These are phyloP conservation scores for Cataglyphis livida DNA, from an alignment of 2,888 invertebrate genomes.

Conservation along the genomic window DNA sequence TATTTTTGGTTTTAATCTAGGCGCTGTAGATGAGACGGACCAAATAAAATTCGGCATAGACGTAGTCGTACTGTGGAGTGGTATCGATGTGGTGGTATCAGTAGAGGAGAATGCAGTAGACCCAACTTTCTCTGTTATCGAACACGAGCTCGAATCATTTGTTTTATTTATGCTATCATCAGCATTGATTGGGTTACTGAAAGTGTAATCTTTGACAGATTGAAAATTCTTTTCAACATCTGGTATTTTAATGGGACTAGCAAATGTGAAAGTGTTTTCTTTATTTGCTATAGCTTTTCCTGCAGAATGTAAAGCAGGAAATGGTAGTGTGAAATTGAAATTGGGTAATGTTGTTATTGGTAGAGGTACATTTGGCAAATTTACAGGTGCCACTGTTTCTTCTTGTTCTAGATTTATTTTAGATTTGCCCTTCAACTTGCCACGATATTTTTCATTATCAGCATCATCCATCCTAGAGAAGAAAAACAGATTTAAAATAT, in stretches of 20 bases:
- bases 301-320: constrained; percentile 75
- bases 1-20: constrained; percentile 78
- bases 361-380: constrained; percentile 87
- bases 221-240: constrained; percentile 84
- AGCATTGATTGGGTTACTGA: constrained; percentile 87
- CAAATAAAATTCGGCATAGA: constrained; percentile 81
- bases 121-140: constrained; percentile 66
- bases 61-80: constrained; percentile 16
- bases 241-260: constrained; percentile 86
- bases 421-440: constrained; percentile 85
- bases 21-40: constrained; percentile 78
- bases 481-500: constrained; percentile 12
- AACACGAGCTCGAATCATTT: constrained; percentile 58
- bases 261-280: constrained; percentile 80
- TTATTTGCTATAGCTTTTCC: constrained; percentile 61
- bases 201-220: constrained; percentile 87
- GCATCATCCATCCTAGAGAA: constrained; percentile 77
- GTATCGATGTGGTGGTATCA: background rate
- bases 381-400: constrained; percentile 85
- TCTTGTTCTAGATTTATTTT: constrained; percentile 82
- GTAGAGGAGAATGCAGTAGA: constrained; percentile 53
- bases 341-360: constrained; percentile 88
- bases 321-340: constrained; percentile 86
- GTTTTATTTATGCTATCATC: constrained; percentile 69
- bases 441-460: constrained; percentile 82